Percentiles rank a stretch among this genome's conserved stretches.
phyloP scores from a whole-genome alignment of 1,140 invertebrate species.

The Sipha flava region DNA sequence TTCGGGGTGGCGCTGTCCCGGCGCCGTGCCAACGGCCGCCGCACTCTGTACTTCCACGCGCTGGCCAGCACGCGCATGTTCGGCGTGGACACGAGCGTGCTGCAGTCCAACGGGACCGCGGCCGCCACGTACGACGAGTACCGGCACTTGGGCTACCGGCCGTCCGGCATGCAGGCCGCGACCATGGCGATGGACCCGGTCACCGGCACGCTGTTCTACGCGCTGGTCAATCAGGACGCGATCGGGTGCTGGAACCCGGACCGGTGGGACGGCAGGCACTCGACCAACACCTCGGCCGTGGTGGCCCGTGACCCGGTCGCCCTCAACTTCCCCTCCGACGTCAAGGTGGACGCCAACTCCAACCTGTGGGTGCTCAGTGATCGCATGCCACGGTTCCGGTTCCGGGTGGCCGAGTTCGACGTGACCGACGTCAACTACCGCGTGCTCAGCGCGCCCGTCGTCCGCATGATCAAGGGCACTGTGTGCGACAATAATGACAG shows the following conservation, averaged over 20 bases:
- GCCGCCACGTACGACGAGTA: conserved; percentile 56
- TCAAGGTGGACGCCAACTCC: conserved; percentile 59
- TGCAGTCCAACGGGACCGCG: conserved; percentile 57
- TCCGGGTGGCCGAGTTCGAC: conserved; percentile 57
- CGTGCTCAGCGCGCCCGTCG: conserved; percentile 58
- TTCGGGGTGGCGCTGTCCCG: conserved; percentile 60
- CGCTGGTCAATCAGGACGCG: conserved; percentile 62
- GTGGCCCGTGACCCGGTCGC: conserved; percentile 64
- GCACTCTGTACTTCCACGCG: conserved; percentile 67
- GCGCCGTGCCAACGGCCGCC: conserved; percentile 48
- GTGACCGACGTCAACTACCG: conserved; percentile 64
- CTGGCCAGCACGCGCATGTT: conserved; percentile 65
- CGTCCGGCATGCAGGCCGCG: conserved; percentile 59
- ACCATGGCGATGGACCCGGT: conserved; percentile 62
- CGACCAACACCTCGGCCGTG: conserved; percentile 45
- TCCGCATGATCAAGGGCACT: conserved; percentile 57
- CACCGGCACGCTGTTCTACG: conserved; percentile 64
- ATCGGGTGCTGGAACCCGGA: conserved; percentile 68
- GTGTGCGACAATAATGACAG: conserved; percentile 54
- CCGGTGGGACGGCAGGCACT: conserved; percentile 40
- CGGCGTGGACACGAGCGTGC: conserved; percentile 44
- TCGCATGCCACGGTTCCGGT: conserved; percentile 65
- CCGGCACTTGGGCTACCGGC: conserved; percentile 57
- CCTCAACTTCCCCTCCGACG: conserved; percentile 67
- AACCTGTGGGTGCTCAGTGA: conserved; percentile 67